phyloP scores from a whole-genome alignment of 1,140 invertebrate species.

The Hycleus cichorii region DNA sequence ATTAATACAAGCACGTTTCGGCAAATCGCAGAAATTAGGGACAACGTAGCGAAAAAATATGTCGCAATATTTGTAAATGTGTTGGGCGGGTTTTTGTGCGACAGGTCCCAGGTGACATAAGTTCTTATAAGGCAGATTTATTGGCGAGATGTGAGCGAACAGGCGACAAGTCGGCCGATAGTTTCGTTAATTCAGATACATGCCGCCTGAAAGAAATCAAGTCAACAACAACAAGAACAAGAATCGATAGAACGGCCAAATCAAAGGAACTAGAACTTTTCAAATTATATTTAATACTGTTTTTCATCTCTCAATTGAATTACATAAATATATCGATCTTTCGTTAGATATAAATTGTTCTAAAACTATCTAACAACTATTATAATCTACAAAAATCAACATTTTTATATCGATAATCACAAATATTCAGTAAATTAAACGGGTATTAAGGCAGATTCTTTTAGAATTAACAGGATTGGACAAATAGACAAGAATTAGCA shows the following conservation, averaged over 20 bases:
- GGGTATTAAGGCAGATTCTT: not conserved
- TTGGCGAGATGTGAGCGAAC: conserved; percentile 4
- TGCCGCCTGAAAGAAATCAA: not conserved
- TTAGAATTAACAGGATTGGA: conserved; percentile 1
- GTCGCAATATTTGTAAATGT: not conserved
- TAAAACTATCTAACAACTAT: conserved; percentile 12
- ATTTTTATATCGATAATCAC: not conserved
- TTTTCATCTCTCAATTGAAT: too few species aligned
- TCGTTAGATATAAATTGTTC: conserved; percentile 2
- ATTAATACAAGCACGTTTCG: not conserved
- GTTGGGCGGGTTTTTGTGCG: not conserved
- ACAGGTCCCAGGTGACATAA: conserved; percentile 18
- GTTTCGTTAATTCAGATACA: conserved; percentile 18
- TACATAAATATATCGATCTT: conserved; percentile 13
- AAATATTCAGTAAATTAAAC: too few species aligned
- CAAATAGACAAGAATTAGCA: conserved; percentile 7
- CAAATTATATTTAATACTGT: too few species aligned
- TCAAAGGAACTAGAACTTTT: too few species aligned
- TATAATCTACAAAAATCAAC: conserved; percentile 11
- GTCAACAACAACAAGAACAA: too few species aligned
- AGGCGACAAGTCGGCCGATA: not conserved
- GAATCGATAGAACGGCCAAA: too few species aligned
- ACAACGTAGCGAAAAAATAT: not conserved
- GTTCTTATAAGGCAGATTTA: conserved; percentile 16
- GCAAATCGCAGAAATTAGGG: not conserved